Evolutionary conservation across 2,113 vertebrate genomes (phyloP).

Genomic region (Alectura lathami): DNA sequence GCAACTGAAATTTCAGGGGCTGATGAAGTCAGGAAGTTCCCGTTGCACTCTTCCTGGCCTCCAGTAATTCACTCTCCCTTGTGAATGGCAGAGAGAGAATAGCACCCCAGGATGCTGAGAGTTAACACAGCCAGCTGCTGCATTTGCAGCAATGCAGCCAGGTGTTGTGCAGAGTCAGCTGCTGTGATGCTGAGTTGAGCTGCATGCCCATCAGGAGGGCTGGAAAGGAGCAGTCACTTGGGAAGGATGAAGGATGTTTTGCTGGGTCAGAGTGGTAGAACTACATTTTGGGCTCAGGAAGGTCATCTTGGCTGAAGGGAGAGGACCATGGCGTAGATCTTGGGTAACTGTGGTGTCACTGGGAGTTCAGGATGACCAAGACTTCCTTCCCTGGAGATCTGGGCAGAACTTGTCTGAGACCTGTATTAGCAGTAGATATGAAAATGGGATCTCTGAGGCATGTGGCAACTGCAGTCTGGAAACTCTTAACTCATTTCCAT

Average conservation of each 20-base stretch:
- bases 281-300: neutral
- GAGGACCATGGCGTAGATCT: neutral
- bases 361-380: neutral
- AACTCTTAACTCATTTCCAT: neutral
- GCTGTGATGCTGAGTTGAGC: neutral
- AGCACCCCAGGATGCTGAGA: neutral
- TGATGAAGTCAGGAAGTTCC: neutral
- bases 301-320: neutral
- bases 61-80: neutral
- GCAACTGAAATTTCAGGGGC: neutral
- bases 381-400: neutral
- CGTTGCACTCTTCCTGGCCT: neutral
- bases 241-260: neutral
- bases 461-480: neutral
- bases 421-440: neutral
- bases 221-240: neutral
- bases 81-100: neutral
- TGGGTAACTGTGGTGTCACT: neutral
- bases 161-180: neutral
- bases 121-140: neutral
- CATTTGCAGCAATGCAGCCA: neutral
- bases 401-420: neutral
- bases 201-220: accelerated
- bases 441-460: neutral
- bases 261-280: neutral